Base-by-base conservation (phyloP, 1,140 invertebrate species). In the Solen grandis region DNA sequence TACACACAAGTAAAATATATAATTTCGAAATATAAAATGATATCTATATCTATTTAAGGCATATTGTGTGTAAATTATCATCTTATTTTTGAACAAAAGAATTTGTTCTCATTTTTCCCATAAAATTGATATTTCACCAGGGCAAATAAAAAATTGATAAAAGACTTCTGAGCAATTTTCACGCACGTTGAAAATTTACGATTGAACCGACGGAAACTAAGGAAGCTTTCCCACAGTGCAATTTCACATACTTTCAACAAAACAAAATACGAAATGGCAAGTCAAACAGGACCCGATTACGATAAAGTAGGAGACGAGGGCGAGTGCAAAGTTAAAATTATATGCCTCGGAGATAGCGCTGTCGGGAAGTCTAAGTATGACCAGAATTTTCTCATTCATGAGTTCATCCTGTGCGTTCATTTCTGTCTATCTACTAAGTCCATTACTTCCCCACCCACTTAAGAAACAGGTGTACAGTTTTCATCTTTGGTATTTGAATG, bases 341-440 rank as follows among this genome's bases (percentile, higher is more conserved):
- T 94, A 80, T 94, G 93, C 80, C 85, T 94, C 5, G 94, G 94
- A 22, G 94, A 94, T 86, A 94, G 93, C 89, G 94, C 94, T 36
- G 94, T 94, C n/a, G 94, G 94, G 46, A 94, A 94, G 89, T 94
- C 93, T 57, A 94, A 94, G 94, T 94, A 90, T 86, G 90, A 31
- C n/a, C n/a, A n/a, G n/a, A n/a, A n/a, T n/a, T n/a, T n/a, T n/a
- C n/a, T n/a, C n/a, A n/a, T n/a, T n/a, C n/a, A n/a, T n/a, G n/a
- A n/a, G n/a, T n/a, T n/a, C n/a, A n/a, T n/a, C n/a, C n/a, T n/a
- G n/a, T n/a, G n/a, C n/a, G n/a, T n/a, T n/a, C n/a, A n/a, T n/a
- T n/a, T n/a, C n/a, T n/a, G n/a, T n/a, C n/a, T n/a, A n/a, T n/a
- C n/a, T n/a, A n/a, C n/a, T n/a, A n/a, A n/a, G n/a, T n/a, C n/a